Conservation (phyloP, 2,888 invertebrate genomes). For the Tanypteryx hageni region DNA sequence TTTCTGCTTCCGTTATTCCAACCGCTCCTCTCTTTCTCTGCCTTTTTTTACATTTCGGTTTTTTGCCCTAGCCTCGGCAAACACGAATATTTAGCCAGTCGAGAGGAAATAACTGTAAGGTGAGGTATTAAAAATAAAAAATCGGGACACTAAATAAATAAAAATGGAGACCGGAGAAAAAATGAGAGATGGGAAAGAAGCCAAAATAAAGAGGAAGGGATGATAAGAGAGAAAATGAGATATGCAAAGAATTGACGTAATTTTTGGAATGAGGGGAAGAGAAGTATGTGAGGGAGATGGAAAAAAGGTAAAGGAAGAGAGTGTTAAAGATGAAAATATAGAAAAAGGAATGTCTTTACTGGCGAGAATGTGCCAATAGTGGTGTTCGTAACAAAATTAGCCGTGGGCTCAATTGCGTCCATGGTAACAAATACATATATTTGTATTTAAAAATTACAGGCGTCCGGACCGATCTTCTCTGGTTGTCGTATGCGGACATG, state of each 20-base stretch:
- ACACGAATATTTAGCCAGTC: slow-evolving; percentile 21
- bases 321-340: too few species aligned
- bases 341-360: too few species aligned
- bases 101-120: slow-evolving; percentile 13
- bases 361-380: too few species aligned
- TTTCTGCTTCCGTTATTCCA: neutral
- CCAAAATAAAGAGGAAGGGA: neutral
- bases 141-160: slow-evolving; percentile 23
- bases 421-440: too few species aligned
- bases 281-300: neutral
- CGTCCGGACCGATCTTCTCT: too few species aligned
- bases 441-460: too few species aligned
- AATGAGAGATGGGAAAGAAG: neutral
- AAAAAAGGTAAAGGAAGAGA: too few species aligned
- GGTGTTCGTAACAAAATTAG: too few species aligned
- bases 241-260: neutral
- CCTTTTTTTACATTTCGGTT: slow-evolving; percentile 23
- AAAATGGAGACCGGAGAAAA: neutral
- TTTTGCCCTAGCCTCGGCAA: neutral
- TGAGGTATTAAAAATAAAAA: slow-evolving; percentile 28
- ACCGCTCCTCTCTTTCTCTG: neutral
- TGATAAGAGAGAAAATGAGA: neutral
- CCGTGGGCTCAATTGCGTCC: too few species aligned
- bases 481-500: too few species aligned
- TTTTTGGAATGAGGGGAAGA: neutral